These are phyloP conservation scores for Noctua janthina DNA, from an alignment of 2,888 invertebrate species.

Conservation along the genomic window DNA sequence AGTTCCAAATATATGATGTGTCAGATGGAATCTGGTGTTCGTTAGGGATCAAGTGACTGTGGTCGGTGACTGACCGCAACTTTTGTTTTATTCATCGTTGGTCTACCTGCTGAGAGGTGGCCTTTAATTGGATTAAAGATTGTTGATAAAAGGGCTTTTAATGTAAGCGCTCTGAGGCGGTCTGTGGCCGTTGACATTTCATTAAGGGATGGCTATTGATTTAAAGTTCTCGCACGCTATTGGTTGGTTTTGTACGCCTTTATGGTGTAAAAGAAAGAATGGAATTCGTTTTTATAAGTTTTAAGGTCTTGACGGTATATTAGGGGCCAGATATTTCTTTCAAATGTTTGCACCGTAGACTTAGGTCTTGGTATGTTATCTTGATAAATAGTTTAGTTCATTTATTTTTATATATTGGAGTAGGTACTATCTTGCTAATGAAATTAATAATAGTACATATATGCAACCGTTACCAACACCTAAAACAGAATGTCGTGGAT, in stretches of 20 bases:
- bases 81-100: slow-evolving; percentile 87
- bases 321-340: too few relatives aligned
- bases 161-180: slow-evolving; percentile 75
- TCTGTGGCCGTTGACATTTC: slow-evolving; percentile 80
- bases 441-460: not conserved
- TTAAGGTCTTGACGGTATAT: not conserved
- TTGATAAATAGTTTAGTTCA: not conserved
- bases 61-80: slow-evolving; percentile 74
- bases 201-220: slow-evolving; percentile 83
- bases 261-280: slow-evolving; percentile 27
- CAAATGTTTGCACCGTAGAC: not conserved
- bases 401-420: not conserved
- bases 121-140: slow-evolving; percentile 88
- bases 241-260: slow-evolving; percentile 59
- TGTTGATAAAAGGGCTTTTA: slow-evolving; percentile 86
- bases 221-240: slow-evolving; percentile 72
- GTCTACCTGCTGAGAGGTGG: slow-evolving; percentile 83
- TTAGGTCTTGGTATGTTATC: not conserved
- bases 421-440: not conserved
- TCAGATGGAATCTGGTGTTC: slow-evolving; percentile 46
- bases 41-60: slow-evolving; percentile 68
- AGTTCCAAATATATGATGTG: slow-evolving; percentile 50
- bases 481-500: slow-evolving; percentile 5
- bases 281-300: not conserved
- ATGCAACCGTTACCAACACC: not conserved